Base-by-base conservation (phyloP, 2,888 invertebrate species). In the Drosophila emarginata region DNA sequence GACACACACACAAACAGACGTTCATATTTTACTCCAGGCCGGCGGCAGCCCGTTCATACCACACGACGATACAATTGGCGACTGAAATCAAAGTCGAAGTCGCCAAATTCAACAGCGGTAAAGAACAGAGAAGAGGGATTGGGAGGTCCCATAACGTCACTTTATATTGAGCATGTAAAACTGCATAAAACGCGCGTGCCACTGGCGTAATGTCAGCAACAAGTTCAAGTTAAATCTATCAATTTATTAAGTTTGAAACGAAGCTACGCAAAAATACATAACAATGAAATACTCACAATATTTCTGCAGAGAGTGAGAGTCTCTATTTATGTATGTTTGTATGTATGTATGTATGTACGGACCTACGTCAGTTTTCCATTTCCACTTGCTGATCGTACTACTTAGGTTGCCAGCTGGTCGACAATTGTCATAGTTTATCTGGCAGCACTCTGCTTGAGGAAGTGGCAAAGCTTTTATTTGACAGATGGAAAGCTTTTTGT, bases 11-110 rank as follows among this genome's bases (percentile, higher is more conserved):
- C 54, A 2, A 2, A 61, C 61, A 2, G 11, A 61, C 61, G 51
- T 40, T 66, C 51, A 63, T 64, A 63, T 68, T 58, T 61, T 72
- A 64, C 52, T 72, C 67, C 57, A 54, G 15, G 28, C 32, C 36
- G 50, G 37, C 40, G 65, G 72, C 57, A 57, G 60, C 39, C 53
- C 39, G 28, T 63, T 66, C 75, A 69, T 72, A 71, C 75, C 65
- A 80, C 66, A 68, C 63, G 64, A 70, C 69, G 45, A 69, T 63
- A 70, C 85, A 70, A 83, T 73, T 83, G 70, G 80, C 72, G 75
- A 82, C 80, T 77, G 76, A 74, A 85, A 45, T 21, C 45, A 45
- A 45, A 83, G 70, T 80, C 86, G 77, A 76, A 83, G 78, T 74
- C 78, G 83, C 73, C 76, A 83, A 76, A 72, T 59, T 63, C 36